Conservation (phyloP, 2,888 invertebrate species). For the Tuberolachnus salignus region DNA sequence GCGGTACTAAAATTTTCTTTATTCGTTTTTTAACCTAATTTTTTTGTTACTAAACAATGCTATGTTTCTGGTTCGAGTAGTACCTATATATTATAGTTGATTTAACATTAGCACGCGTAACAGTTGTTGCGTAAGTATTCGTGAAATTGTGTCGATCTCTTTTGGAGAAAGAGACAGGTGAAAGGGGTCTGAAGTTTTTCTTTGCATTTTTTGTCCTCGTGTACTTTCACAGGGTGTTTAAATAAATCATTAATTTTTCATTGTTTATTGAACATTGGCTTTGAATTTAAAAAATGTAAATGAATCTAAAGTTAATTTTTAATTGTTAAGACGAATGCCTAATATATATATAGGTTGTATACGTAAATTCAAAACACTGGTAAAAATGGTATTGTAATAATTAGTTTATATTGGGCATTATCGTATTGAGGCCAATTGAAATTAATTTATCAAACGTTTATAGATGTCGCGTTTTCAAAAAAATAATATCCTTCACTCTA, state of each 20-base stretch:
- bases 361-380: background rate
- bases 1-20: constrained; percentile 7
- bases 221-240: constrained; percentile 50
- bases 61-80: constrained; percentile 54
- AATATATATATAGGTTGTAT: background rate
- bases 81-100: constrained; percentile 47
- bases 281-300: background rate
- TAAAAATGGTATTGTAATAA: background rate
- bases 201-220: constrained; percentile 23
- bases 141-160: constrained; percentile 57
- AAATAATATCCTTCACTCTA: constrained; percentile 42
- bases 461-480: constrained; percentile 41
- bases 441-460: constrained; percentile 31
- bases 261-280: background rate
- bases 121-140: constrained; percentile 48
- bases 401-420: background rate
- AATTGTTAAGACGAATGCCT: background rate
- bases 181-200: constrained; percentile 54
- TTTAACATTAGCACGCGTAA: constrained; percentile 56
- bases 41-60: constrained; percentile 47
- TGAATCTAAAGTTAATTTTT: background rate
- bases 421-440: constrained; percentile 28
- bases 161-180: constrained; percentile 55
- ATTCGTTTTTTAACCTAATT: constrained; percentile 44
- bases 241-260: constrained; percentile 18